phyloP scores from a whole-genome alignment of 2,113 vertebrate species.

The Catharus minimus region DNA sequence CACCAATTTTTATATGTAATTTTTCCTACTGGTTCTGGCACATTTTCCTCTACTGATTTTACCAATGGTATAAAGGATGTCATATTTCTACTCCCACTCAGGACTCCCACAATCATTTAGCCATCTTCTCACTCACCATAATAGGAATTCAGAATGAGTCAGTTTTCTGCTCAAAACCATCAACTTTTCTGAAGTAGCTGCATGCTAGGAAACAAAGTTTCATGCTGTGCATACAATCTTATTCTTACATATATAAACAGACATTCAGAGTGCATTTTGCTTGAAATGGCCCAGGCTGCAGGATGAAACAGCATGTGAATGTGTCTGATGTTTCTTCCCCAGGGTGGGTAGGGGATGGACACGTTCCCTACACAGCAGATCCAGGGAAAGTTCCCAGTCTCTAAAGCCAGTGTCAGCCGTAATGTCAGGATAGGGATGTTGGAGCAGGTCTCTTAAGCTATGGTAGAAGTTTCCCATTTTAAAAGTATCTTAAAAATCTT shows the following conservation, averaged over 20 bases:
- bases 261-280: background rate
- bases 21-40: background rate
- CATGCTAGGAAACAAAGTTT: background rate
- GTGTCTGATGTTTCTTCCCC: background rate
- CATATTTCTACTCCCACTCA: background rate
- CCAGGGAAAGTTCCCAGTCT: background rate
- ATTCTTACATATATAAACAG: background rate
- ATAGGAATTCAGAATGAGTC: background rate
- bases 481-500: background rate
- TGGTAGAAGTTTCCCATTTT: background rate
- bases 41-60: background rate
- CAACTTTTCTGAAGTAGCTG: background rate
- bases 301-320: fast-evolving
- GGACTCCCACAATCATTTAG: background rate
- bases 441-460: background rate
- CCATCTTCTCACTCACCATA: background rate
- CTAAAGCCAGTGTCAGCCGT: background rate
- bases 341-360: background rate
- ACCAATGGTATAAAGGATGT: background rate
- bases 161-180: background rate
- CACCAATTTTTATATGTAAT: background rate
- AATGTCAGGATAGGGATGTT: background rate
- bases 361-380: background rate
- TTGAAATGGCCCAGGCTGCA: background rate
- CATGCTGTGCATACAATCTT: background rate